Base-by-base conservation (phyloP, 2,797 vertebrate genomes). In the Esox lucius region DNA sequence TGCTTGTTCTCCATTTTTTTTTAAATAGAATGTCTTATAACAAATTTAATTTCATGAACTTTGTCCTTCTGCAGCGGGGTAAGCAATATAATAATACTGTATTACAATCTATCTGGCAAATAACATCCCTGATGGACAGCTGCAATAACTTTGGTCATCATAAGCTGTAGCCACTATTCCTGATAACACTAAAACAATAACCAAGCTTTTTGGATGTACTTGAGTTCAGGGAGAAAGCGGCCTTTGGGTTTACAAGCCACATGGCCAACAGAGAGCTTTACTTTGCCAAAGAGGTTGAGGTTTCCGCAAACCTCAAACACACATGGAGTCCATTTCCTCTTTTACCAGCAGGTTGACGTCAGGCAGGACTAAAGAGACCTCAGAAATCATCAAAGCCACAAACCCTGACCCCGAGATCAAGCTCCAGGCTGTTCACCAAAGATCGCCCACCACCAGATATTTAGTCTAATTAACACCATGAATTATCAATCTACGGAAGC, bases 311-410 rank as follows among this genome's bases (percentile, higher is more conserved):
- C 42, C 65, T 70, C 49, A 35, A 75, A 83, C 70, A 77, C 74
- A 79, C 65, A 69, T 76, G 76, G 69, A 83, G 59, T 24, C 74
- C 72, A 76, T 79, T 77, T 64, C 75, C 75, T 73, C 24, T 51
- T 28, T 6, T 0, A 75, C 48, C 74, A 22, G 59, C 74, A 70
- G 65, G 69, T 56, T 78, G 51, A 75, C 72, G 59, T 75, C 31
- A 72, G 64, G 64, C 48, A 48, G 68, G 59, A 70, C 68, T 70
- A 69, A 56, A 74, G 71, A 73, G 56, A 78, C 75, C 61, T 49
- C 71, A 46, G 28, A 68, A 71, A 46, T 56, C 75, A 73, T 74
- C 64, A 73, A 61, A 73, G 53, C 71, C 49, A 31, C 39, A 56
- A 59, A 39, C n/a, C 24, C 68, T 31, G 42, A 71, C 53, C 70